Evolutionary conservation across 2,797 vertebrate genomes (phyloP), one percentile per base, ranked within the genome.

Genomic region (Anguilla marmorata): DNA sequence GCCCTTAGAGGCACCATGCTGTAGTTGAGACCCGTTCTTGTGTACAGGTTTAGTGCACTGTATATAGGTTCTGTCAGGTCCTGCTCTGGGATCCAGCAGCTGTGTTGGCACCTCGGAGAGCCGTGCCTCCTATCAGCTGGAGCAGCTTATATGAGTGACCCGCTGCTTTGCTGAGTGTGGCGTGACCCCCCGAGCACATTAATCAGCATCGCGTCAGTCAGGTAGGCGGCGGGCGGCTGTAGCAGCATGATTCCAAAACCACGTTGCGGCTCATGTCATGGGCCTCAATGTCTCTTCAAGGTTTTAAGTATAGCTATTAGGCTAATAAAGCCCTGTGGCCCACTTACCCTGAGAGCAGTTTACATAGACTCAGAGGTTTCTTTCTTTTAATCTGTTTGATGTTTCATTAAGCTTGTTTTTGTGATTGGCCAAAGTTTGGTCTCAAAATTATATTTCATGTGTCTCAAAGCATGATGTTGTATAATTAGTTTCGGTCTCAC

Each of bases 241-340:
- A 93, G 87, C 90, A 90, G 90, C 91, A 91, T 93, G 89, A 93
- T 92, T 95, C 87, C 94, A 94, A 96, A 95, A 95, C 94, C 93
- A 93, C 89, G 56, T 89, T 92, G 84, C 91, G 90, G 91, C 90
- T 93, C 90, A 66, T 93, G 92, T 95, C 94, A 93, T 93, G 87
- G 93, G 91, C 91, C 83, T 83, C 76, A 93, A 90, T 91, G 92
- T 93, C 90, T 92, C 90, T 90, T 91, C 7, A 90, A 92, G 90
- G 88, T 92, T 91, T 92, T 92, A 74, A 83, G 84, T 66, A 24
- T 58, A 89, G 85, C 89, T 58, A 90, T 92, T 89, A 88, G 76
- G 86, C 60, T 85, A 91, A 41, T 76, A 79, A 79, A 89, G 85
- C 27, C 80, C 86, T 85, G 79, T 89, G 89, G 83, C 89, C 86